Conservation (phyloP, 2,113 vertebrate species). For the Nothocercus julius region DNA sequence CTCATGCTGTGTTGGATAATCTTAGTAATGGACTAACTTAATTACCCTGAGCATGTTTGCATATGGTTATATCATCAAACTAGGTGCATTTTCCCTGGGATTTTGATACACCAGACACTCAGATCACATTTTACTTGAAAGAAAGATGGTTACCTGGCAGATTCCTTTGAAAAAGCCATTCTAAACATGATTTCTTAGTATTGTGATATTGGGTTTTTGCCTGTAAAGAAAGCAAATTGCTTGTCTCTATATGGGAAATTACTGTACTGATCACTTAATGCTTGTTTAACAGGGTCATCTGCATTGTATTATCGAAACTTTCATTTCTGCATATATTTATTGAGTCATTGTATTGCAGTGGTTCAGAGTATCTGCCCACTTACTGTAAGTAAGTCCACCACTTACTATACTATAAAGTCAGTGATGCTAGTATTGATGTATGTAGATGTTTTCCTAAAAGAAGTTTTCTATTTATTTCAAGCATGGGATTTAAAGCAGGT, state of each 20-base stretch:
- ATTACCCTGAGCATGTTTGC: background rate
- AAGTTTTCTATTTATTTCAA: background rate
- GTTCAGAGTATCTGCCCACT: background rate
- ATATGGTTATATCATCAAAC: background rate
- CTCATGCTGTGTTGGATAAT: background rate
- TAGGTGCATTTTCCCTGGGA: accelerated
- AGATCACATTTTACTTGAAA: background rate
- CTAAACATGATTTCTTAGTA: background rate
- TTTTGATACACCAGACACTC: background rate
- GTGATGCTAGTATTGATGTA: background rate
- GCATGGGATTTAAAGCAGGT: background rate
- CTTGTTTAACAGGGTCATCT: background rate
- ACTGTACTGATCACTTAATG: background rate
- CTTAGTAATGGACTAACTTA: background rate
- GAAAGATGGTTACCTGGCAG: background rate
- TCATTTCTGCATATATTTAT: background rate
- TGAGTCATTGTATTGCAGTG: background rate
- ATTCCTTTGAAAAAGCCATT: background rate
- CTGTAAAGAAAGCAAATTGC: background rate
- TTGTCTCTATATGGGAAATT: slow-evolving; percentile 9
- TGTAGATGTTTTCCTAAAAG: background rate
- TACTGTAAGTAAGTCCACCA: background rate
- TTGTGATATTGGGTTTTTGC: background rate
- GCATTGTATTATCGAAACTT: background rate
- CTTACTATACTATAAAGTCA: background rate